phyloP scores from a whole-genome alignment of 2,113 vertebrate species.

The Butastur rufipennis region DNA sequence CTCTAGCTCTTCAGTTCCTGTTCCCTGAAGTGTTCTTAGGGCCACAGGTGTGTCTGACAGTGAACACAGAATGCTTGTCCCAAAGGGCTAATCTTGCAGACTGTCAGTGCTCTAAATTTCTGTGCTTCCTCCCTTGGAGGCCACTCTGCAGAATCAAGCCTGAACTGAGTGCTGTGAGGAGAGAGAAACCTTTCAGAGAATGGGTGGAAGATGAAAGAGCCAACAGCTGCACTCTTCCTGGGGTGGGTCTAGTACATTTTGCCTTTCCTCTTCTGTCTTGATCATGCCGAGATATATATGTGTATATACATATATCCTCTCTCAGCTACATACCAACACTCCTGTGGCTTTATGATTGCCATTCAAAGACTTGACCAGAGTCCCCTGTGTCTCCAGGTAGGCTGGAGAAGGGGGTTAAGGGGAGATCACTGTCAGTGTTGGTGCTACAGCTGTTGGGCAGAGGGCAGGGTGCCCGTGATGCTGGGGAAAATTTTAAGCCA shows the following conservation, averaged over 20 bases:
- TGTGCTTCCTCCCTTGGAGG: neutral
- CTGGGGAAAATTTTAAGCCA: neutral
- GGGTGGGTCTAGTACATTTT: neutral
- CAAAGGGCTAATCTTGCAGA: neutral
- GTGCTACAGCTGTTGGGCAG: neutral
- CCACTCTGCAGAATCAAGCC: neutral
- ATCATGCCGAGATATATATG: neutral
- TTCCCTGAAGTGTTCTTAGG: neutral
- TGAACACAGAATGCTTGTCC: neutral
- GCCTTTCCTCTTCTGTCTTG: neutral
- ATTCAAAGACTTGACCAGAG: neutral
- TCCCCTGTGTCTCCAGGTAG: neutral
- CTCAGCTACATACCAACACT: neutral
- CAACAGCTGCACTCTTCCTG: neutral
- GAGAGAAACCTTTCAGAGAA: neutral
- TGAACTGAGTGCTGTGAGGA: neutral
- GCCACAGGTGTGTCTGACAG: neutral
- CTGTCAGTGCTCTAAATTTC: accelerated
- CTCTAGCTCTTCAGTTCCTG: neutral
- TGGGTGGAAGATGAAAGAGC: neutral
- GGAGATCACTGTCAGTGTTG: neutral
- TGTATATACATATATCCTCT: neutral
- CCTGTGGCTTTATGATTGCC: neutral
- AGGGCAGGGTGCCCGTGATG: neutral
- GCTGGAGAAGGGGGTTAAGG: neutral